These are phyloP conservation scores for Pelusios castaneus DNA, from an alignment of 2,113 vertebrate species.

Conservation along the genomic window DNA sequence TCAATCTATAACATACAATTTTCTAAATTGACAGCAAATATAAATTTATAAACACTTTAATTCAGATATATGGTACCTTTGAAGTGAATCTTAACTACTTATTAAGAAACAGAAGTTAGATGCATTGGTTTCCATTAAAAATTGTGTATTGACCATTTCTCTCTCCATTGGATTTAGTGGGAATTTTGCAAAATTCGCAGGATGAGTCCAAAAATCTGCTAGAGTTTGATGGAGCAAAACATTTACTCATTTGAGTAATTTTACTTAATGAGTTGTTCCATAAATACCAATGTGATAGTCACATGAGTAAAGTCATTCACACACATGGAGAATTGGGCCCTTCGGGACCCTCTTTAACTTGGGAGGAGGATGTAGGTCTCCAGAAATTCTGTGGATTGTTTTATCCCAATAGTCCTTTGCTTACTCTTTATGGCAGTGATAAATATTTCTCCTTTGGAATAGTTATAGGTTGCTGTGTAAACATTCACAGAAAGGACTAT, in stretches of 20 bases:
- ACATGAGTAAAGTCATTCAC: slow-evolving; percentile 3
- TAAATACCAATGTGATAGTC: not conserved
- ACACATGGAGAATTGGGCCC: not conserved
- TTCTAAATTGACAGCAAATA: not conserved
- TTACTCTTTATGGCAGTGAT: not conserved
- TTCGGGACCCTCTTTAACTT: not conserved
- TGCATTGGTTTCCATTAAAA: not conserved
- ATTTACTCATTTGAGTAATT: not conserved
- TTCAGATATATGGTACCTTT: not conserved
- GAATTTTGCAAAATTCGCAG: not conserved
- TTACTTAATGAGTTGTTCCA: not conserved
- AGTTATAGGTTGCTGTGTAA: accelerated
- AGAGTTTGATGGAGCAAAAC: not conserved
- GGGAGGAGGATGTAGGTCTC: not conserved
- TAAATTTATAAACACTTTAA: not conserved
- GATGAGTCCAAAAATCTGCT: not conserved
- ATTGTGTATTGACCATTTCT: not conserved
- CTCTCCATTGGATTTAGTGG: not conserved
- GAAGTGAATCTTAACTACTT: not conserved
- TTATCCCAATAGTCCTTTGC: not conserved
- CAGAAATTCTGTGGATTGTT: not conserved
- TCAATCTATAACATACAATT: not conserved
- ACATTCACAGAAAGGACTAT: not conserved
- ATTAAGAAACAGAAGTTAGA: not conserved
- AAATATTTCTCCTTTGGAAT: not conserved